Conservation (phyloP, 2,113 vertebrate genomes). For the Perca flavescens region DNA sequence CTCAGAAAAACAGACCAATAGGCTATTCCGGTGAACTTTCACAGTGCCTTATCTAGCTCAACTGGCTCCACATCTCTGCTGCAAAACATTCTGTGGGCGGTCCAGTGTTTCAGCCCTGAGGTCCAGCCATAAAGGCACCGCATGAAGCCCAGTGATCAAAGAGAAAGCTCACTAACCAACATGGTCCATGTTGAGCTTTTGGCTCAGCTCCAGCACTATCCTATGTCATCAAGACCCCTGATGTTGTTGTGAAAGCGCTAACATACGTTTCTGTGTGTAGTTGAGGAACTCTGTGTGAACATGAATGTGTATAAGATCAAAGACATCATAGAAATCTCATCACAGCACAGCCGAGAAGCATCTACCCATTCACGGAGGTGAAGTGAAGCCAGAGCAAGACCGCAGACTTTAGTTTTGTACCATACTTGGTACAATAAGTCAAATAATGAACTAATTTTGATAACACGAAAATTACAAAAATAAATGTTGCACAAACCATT, state of each 20-base stretch:
- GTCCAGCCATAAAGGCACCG: slow-evolving; percentile 56
- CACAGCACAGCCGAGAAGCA: slow-evolving; percentile 1
- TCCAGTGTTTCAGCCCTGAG: slow-evolving; percentile 43
- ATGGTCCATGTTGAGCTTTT: slow-evolving; percentile 41
- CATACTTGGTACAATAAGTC: not conserved
- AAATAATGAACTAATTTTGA: not conserved
- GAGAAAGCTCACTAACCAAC: slow-evolving; percentile 43
- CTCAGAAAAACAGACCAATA: slow-evolving; percentile 6
- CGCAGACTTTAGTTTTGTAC: not conserved
- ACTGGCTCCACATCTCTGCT: slow-evolving; percentile 50
- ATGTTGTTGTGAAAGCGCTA: slow-evolving; percentile 45
- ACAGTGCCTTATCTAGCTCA: slow-evolving; percentile 42
- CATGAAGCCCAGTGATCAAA: slow-evolving; percentile 67
- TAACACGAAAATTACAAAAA: too few relatives aligned
- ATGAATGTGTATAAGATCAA: slow-evolving; percentile 27
- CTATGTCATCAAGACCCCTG: slow-evolving; percentile 48
- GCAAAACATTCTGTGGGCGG: slow-evolving; percentile 60
- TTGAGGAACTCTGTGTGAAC: slow-evolving; percentile 8
- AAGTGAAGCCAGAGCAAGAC: not conserved
- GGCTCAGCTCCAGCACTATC: slow-evolving; percentile 57
- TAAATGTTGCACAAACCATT: not conserved
- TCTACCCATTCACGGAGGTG: not conserved
- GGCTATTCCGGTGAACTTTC: slow-evolving; percentile 31
- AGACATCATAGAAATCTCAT: slow-evolving; percentile 10
- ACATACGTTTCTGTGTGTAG: slow-evolving; percentile 28